Conservation (phyloP, 2,113 vertebrate genomes). For the Heterotilapia buettikoferi region DNA sequence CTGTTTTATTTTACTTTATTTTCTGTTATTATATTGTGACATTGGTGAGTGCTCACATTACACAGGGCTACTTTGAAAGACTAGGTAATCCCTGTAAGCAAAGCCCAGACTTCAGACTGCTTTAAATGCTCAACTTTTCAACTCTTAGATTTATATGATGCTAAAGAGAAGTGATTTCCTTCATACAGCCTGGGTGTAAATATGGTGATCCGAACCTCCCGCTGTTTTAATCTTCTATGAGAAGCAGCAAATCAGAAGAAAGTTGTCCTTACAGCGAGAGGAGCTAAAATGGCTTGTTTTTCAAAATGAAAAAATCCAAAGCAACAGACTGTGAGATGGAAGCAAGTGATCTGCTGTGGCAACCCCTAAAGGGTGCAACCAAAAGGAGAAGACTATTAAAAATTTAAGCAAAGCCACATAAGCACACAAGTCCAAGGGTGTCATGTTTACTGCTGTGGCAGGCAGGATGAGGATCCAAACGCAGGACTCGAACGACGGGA, state of each 20-base stretch:
- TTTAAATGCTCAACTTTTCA: neutral
- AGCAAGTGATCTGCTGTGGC: no score
- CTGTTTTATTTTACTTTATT: neutral
- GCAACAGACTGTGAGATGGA: neutral
- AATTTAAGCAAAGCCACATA: neutral
- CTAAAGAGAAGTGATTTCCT: neutral
- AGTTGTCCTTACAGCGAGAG: neutral
- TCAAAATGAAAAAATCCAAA: neutral
- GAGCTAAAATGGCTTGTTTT: neutral
- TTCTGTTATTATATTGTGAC: neutral
- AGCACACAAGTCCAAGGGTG: neutral
- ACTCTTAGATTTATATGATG: neutral
- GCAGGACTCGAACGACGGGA: neutral
- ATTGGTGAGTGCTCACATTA: neutral
- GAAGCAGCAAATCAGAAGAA: neutral
- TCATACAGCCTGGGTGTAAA: neutral
- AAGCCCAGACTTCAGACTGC: neutral
- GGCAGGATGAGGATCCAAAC: neutral
- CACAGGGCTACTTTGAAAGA: neutral
- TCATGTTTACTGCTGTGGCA: neutral
- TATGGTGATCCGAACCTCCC: accelerated
- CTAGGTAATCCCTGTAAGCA: neutral
- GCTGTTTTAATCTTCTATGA: neutral
- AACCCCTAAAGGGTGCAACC: neutral
- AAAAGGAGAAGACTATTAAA: neutral